Evolutionary conservation across 1,140 invertebrate genomes (phyloP), one percentile per base, ranked within the genome.

Genomic region (Aradophagus sp.): DNA sequence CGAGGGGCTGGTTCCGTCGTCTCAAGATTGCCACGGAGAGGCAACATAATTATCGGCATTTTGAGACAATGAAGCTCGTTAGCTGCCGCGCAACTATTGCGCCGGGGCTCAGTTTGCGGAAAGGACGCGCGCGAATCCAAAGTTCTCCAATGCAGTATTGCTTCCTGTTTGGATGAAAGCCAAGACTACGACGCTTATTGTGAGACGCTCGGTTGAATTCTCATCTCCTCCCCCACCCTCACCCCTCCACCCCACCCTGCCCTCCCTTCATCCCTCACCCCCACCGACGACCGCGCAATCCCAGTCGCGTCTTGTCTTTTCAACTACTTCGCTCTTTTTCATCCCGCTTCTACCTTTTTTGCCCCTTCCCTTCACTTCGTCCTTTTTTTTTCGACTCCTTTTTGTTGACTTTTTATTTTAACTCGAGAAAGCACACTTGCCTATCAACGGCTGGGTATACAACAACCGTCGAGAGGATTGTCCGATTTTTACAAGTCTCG

Each of bases 161-260:
- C 77, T 84, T 81, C 76, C 75, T 74, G 70, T n/a, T 68, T 84
- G 80, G 79, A 80, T 48, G 20, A 26, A 41, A 69, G 79, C 81
- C 81, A 84, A 80, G 78, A 79, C 82, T 76, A 76, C 67, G 61
- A 56, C 73, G 75, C 75, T 80, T 79, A 80, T 79, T 77, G 75
- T 63, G 58, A 41, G 63, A 73, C 62, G 65, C 39, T 41, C 29
- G 20, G 34, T 36, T 42, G 36, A 39, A 36, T 55, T 11, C 20
- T 14, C 56, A 5, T 44, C 4, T 38, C 17, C n/a, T n/a, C n/a
- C n/a, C n/a, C n/a, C n/a, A n/a, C n/a, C n/a, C n/a, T n/a, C n/a
- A n/a, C n/a, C n/a, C 6, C 12, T 47, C 27, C 32, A 10, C 5
- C 47, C 48, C 15, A 20, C 11, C 39, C 39, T 36, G 5, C 29